A percentile compares a stretch with the other conserved stretches of the same genome.
phyloP scores from a whole-genome alignment of 2,113 vertebrate species.

The Baryphthengus martii region DNA sequence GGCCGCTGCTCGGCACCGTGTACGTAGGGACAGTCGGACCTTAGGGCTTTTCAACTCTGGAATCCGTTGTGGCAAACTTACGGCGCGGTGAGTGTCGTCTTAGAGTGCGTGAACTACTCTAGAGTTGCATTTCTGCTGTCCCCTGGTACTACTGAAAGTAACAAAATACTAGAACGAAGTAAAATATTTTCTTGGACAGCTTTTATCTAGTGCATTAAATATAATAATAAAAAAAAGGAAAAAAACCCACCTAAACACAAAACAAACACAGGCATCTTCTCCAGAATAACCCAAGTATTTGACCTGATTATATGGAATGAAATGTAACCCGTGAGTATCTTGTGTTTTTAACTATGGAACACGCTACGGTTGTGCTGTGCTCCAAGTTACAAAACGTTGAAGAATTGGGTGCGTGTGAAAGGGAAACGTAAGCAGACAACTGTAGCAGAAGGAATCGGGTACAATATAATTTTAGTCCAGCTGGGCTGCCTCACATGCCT shows the following conservation, averaged over 20 bases:
- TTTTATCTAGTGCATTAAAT: not conserved
- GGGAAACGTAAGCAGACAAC: not conserved
- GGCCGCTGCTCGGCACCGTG: not conserved
- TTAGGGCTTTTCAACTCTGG: not conserved
- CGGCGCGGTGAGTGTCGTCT: not conserved
- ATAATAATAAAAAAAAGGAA: too few relatives aligned
- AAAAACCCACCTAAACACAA: not conserved
- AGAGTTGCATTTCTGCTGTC: not conserved
- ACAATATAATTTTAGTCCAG: not conserved
- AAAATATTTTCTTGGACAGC: not conserved
- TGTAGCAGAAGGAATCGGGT: not conserved
- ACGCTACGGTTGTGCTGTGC: not conserved
- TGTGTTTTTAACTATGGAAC: not conserved
- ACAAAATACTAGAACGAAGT: not conserved
- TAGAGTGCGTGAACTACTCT: not conserved
- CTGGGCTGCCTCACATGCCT: not conserved
- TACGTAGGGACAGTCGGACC: accelerated
- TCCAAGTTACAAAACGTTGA: not conserved
- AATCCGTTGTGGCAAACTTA: not conserved
- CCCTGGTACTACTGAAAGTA: not conserved
- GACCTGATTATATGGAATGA: not conserved
- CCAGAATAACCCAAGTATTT: not conserved
- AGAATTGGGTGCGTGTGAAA: not conserved
- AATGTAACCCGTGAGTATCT: not conserved
- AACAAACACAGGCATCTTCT: not conserved